Conservation (phyloP, 2,113 vertebrate species). For the Strigops habroptila region DNA sequence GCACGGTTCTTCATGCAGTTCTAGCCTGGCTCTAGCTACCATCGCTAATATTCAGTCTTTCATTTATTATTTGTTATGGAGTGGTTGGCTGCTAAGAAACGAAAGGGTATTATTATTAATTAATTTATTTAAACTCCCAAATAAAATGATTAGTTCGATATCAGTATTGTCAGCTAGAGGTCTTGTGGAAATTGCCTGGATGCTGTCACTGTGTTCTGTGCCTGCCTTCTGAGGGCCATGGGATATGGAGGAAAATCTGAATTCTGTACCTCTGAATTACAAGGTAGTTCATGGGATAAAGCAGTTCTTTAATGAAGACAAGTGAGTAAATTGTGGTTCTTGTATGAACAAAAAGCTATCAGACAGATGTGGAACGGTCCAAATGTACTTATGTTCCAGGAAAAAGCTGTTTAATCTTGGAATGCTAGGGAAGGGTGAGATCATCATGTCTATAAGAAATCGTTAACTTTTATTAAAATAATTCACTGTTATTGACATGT, state of each 20-base stretch:
- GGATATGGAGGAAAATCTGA: background rate
- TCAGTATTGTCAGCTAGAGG: background rate
- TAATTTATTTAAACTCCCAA: background rate
- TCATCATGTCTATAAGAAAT: conserved; percentile 22
- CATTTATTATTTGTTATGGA: background rate
- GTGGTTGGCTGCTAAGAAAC: background rate
- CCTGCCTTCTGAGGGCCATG: background rate
- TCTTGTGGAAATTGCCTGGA: background rate
- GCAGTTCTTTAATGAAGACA: background rate
- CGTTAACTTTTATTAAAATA: background rate
- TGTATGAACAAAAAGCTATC: background rate
- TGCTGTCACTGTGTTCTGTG: rapidly evolving
- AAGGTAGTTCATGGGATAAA: background rate
- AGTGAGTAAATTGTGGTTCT: background rate
- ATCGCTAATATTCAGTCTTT: background rate
- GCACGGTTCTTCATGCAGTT: background rate
- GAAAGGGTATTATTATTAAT: rapidly evolving
- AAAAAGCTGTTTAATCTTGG: conserved; percentile 33
- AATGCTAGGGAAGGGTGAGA: background rate
- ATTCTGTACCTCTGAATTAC: background rate
- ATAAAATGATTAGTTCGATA: background rate
- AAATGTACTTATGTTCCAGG: background rate
- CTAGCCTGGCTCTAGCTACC: background rate
- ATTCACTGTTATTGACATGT: background rate
- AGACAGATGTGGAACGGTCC: background rate